Conservation (phyloP, 2,888 invertebrate genomes). For the Eudemis profundana region DNA sequence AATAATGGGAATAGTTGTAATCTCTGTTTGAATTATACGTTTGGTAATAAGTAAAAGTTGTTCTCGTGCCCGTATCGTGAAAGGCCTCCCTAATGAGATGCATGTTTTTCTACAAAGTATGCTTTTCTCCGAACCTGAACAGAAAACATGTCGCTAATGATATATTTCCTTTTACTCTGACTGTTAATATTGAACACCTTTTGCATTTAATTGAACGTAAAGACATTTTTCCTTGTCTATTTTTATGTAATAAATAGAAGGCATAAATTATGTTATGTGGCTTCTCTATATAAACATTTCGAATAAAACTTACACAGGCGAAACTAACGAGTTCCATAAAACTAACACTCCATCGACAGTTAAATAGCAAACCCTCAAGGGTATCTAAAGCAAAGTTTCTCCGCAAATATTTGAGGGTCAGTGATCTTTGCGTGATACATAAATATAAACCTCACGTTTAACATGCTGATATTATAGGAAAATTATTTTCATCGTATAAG, state of each 20-base stretch:
- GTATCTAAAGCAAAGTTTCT: not conserved
- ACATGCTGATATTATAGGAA: too few relatives aligned
- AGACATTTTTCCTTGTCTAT: not conserved
- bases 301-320: too few relatives aligned
- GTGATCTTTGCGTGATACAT: not conserved
- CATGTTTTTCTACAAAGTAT: slow-evolving; percentile 16
- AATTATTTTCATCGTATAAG: too few relatives aligned
- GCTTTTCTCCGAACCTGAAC: slow-evolving; percentile 5
- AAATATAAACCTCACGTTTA: not conserved
- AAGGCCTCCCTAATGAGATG: slow-evolving; percentile 26
- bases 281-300: too few relatives aligned
- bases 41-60: slow-evolving; percentile 15
- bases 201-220: not conserved
- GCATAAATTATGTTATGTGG: too few relatives aligned
- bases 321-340: not conserved
- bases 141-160: slow-evolving; percentile 4
- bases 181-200: slow-evolving; percentile 7
- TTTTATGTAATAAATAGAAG: too few relatives aligned
- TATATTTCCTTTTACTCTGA: slow-evolving; percentile 16
- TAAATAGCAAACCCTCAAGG: not conserved
- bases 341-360: not conserved
- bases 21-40: slow-evolving; percentile 1
- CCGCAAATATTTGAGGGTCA: not conserved
- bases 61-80: not conserved
- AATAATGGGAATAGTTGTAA: not conserved